Base-by-base conservation (phyloP, 92 coral and sea anemone species). In the Palythoa caribaeorum region DNA sequence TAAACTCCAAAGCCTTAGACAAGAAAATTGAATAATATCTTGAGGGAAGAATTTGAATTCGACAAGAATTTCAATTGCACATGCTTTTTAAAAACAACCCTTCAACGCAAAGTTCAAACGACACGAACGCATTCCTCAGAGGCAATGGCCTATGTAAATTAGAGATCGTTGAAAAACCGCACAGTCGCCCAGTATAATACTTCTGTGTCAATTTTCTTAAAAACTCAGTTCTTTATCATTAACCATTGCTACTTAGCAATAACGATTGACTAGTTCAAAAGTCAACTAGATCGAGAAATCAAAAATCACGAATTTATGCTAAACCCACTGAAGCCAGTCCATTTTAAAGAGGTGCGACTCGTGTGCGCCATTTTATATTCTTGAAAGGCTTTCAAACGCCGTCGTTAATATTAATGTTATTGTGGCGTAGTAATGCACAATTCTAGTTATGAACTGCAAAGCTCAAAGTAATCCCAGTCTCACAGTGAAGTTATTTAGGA, bases 101-200 rank as follows among this genome's bases (percentile, higher is more conserved):
- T 81, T 81, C 74, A 65, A 53, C 62, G 63, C 60, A 11, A 3
- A 68, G 62, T 80, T 80, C 73, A 60, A 65, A 81, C 76, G 21
- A 48, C 75, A 44, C 62, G 44, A 81, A 38, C n/a, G 63, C 91
- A 84, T 88, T 88, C 83, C 85, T 47, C 20, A 78, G 91, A 76
- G 76, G 86, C 81, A 83, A 91, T 54, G 78, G 68, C 76, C 91
- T 83, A 59, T 83, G 91, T 91, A 83, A 44, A 91, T 88, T 83
- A 91, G 71, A 83, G 88, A 91, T 91, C 87, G 86, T 83, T 91
- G 86, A 71, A 88, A 71, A 91, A 83, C 73, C 83, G 75, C 76
- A 37, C 36, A 63, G 76, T 63, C 76, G 76, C 39, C 86, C 10
- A 71, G 47, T 44, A 63, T 19, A 54, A 66, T 40, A 63, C 48